A percentile compares a stretch with the other conserved stretches of the same genome.
Evolutionary conservation across 2,888 invertebrate genomes (phyloP).

Genomic region (Dasysyrphus albostriatus): DNA sequence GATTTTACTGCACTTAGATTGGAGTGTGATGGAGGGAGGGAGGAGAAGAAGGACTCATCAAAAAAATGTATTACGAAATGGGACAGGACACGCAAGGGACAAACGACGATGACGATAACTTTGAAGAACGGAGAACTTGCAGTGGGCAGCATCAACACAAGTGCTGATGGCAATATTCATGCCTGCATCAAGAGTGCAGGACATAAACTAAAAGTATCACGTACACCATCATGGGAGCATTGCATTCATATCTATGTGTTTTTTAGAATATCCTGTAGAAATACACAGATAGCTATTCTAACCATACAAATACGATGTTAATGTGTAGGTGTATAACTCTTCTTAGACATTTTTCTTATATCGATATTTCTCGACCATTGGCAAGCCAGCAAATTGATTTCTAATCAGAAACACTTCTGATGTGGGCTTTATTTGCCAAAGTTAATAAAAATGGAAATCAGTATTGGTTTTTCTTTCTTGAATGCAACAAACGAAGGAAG

Average conservation of each 20-base stretch:
- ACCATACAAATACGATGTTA: neutral
- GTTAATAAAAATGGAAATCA: constrained; percentile 56
- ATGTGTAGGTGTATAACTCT: neutral
- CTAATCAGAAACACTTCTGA: constrained; percentile 54
- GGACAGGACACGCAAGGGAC: constrained; percentile 52
- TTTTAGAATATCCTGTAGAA: neutral
- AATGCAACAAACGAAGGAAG: neutral
- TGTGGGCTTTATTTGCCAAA: constrained; percentile 32
- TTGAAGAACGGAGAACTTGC: constrained; percentile 38
- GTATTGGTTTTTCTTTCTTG: constrained; percentile 6
- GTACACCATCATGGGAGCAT: constrained; percentile 29
- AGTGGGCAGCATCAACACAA: constrained; percentile 25
- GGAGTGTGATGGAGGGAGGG: neutral
- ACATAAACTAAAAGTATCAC: constrained; percentile 54
- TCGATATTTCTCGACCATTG: constrained; percentile 12
- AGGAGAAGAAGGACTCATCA: constrained; percentile 4
- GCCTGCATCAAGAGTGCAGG: constrained; percentile 40
- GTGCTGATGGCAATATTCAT: constrained; percentile 63
- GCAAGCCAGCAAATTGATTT: constrained; percentile 57
- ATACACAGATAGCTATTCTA: no score
- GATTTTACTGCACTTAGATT: constrained; percentile 34
- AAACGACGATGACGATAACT: constrained; percentile 27
- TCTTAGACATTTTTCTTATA: constrained; percentile 28
- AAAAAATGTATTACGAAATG: constrained; percentile 25
- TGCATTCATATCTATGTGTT: constrained; percentile 5